A percentile compares a stretch with the other conserved stretches of the same genome.
Conservation (phyloP, 2,113 vertebrate species). For the Rynchops niger region DNA sequence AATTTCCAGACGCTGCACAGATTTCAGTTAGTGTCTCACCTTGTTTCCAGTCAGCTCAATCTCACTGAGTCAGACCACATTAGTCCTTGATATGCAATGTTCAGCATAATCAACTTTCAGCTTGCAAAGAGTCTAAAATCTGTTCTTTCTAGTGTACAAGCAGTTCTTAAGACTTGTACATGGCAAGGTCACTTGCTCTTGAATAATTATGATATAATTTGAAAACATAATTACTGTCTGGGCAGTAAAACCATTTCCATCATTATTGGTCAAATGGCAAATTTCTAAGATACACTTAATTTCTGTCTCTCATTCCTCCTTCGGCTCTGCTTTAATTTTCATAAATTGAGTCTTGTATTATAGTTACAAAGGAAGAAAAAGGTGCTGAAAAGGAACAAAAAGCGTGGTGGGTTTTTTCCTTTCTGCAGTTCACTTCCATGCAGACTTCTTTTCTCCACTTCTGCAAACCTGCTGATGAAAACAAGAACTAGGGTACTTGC, state of each 20-base stretch:
- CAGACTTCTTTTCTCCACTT: neutral
- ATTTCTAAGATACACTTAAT: neutral
- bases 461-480: neutral
- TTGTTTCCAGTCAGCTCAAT: slow-evolving; percentile 1
- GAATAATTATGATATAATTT: slow-evolving; percentile 54
- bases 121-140: neutral
- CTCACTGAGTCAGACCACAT: slow-evolving; percentile 4
- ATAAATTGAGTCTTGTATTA: neutral
- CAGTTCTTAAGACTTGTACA: slow-evolving; percentile 4
- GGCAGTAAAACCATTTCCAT: slow-evolving; percentile 10
- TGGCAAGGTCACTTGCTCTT: slow-evolving; percentile 44
- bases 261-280: neutral
- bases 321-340: neutral
- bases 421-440: neutral
- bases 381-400: neutral
- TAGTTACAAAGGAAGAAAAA: neutral
- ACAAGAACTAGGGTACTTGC: neutral
- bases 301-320: neutral
- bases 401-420: neutral
- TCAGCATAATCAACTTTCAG: neutral
- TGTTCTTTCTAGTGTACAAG: neutral
- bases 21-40: neutral
- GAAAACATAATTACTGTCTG: slow-evolving; percentile 29
- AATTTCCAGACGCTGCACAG: neutral
- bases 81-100: neutral